Evolutionary conservation across 2,113 vertebrate genomes (phyloP), one percentile per base, ranked within the genome.

Genomic region (Mungos mungo): DNA sequence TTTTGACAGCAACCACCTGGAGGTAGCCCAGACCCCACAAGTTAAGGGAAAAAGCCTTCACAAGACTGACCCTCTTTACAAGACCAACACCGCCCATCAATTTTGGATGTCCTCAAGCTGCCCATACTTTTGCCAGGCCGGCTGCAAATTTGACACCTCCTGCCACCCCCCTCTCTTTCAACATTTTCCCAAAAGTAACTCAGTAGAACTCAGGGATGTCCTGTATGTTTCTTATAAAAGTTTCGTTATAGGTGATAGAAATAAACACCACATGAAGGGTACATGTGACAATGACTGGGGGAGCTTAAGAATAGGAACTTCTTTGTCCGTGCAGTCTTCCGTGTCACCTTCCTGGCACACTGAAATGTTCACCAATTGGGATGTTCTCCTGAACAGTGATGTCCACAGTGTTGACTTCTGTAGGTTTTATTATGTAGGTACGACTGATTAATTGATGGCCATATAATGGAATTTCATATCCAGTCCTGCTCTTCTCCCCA

Each of bases 331-430:
- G 31, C n/a, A 74, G 41, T 23, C 25, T 7, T 15, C 5, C 45
- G 35, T 7, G 11, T 9, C 3, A 3, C 2, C 5, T 0, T 60
- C 57, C 21, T 18, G 14, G 18, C 7, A 12, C 5, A 54, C 14
- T 15, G 21, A 45, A 57, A n/a, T 54, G 7, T 4, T 54, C 27
- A 27, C 86, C 41, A 41, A 0, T 11, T 5, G 6, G 27, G n/a
- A 41, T 12, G 18, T n/a, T 33, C 47, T 50, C 15, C 47, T 21
- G 27, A 54, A 35, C n/a, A 16, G 29, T 2, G 3, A 7, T 23
- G 8, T 57, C 23, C 57, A 71, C 71, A 65, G 29, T 16, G 80
- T 84, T 54, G 41, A 19, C 41, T 3, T 68, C 69, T 41, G 41
- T 41, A 71, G 41, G 23, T 68, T 84, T 91, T 33, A 19, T 71